Evolutionary conservation across 2,113 vertebrate species (phyloP).

Genomic region (human (Homo sapiens)): GRCh38 chr7:121184501-121185000

Average conservation of each 20-base stretch:
- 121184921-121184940: not conserved
- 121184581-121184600: conserved; percentile 30
- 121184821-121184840: conserved; percentile 2
- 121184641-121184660: not conserved
- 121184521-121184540: conserved; percentile 54
- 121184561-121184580: conserved; percentile 51
- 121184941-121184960: not conserved
- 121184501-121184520: conserved; percentile 58
- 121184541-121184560: conserved; percentile 61
- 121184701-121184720: not conserved
- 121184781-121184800: not conserved
- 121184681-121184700: not conserved
- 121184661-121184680: conserved; percentile 18
- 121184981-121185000: not conserved
- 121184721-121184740: not conserved
- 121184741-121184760: not conserved
- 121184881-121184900: not conserved
- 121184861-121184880: not conserved
- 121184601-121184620: conserved; percentile 31
- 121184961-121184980: not conserved
- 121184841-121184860: not conserved
- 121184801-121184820: not conserved
- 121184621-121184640: conserved; percentile 29
- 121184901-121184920: not conserved
- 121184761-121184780: not conserved